Evolutionary conservation across 2,888 invertebrate genomes (phyloP).

Genomic region (Clunio marinus): DNA sequence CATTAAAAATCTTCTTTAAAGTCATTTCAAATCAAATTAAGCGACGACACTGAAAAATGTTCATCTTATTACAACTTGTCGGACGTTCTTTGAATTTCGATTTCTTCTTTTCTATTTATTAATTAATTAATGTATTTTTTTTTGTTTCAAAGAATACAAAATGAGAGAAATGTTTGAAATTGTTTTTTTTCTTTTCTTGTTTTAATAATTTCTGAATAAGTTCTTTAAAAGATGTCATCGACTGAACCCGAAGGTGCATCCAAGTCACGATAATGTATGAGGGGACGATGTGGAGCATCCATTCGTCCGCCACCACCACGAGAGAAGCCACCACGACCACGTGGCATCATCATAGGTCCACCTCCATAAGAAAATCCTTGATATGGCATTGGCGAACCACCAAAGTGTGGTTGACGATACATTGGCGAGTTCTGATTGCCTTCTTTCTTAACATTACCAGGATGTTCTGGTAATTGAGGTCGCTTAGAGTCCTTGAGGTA

Average conservation of each 20-base stretch:
- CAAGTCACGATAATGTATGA: conserved; percentile 89
- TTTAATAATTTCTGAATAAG: no score
- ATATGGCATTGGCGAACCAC: conserved; percentile 14
- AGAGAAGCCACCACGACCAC: conserved; percentile 59
- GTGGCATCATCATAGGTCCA: neutral
- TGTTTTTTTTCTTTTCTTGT: no score
- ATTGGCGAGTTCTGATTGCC: conserved; percentile 40
- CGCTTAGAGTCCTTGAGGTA: conserved; percentile 90
- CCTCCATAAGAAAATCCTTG: neutral
- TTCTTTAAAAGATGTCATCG: conserved; percentile 33
- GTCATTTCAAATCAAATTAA: neutral
- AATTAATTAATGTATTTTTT: neutral
- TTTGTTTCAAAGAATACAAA: neutral
- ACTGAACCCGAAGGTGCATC: conserved; percentile 65
- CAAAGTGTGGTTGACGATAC: conserved; percentile 28
- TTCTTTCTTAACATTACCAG: conserved; percentile 56
- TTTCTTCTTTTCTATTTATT: no score
- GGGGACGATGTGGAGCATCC: conserved; percentile 72
- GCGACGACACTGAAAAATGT: no score
- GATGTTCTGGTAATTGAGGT: conserved; percentile 87
- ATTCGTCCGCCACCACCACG: conserved; percentile 54
- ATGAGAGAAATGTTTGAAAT: conserved; percentile 2
- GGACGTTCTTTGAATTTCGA: no score
- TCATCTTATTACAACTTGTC: no score
- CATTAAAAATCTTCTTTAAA: neutral